Percentiles rank a stretch among this genome's conserved stretches.
These are phyloP conservation scores for Chiloscyllium plagiosum DNA, from an alignment of 2,113 vertebrate species.

Conservation along the genomic window DNA sequence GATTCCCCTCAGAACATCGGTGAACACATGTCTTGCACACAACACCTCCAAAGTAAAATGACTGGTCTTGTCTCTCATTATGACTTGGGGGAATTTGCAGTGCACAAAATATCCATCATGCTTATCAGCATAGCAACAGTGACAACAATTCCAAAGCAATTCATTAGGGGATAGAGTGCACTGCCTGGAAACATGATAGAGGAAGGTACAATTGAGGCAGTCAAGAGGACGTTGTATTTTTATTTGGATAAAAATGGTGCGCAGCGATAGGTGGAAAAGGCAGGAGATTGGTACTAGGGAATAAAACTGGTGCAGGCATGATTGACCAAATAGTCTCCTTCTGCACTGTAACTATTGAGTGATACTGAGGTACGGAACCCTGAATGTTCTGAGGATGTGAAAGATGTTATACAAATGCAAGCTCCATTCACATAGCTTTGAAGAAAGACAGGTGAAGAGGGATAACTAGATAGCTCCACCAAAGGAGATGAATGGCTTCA, in stretches of 20 bases:
- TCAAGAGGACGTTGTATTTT: no score
- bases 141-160: neutral
- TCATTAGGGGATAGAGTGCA: neutral
- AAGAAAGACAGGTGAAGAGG: neutral
- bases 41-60: neutral
- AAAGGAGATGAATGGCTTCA: neutral
- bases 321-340: no score
- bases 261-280: no score
- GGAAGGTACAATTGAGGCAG: no score
- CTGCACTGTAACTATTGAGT: no score
- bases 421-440: neutral
- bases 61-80: neutral
- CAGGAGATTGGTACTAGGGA: no score
- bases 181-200: no score
- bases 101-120: neutral
- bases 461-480: neutral
- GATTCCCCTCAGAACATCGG: neutral
- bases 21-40: neutral
- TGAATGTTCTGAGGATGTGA: neutral
- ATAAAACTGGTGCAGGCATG: no score
- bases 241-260: no score
- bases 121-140: neutral
- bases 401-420: neutral
- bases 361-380: neutral
- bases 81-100: neutral